Evolutionary conservation across 1,140 invertebrate species (phyloP).

Genomic region (Anastrepha ludens): DNA sequence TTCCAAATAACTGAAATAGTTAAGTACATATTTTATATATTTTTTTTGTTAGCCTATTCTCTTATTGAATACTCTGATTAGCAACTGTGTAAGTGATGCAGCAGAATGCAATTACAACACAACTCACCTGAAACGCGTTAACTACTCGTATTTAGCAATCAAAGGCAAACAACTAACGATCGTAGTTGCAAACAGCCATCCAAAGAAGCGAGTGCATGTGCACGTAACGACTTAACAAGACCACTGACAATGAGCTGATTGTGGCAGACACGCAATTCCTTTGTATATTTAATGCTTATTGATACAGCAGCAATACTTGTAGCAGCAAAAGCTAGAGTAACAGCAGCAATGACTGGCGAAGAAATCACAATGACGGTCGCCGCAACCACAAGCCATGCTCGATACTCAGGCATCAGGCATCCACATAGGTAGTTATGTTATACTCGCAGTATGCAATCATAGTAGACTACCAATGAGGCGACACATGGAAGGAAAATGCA

Average conservation of each 20-base stretch:
- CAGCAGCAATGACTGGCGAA: not conserved
- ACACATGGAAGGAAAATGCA: not conserved
- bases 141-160: constrained; percentile 48
- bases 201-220: not conserved
- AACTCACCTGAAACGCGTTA: constrained; percentile 33
- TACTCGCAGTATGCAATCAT: not conserved
- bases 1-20: not conserved
- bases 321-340: not conserved
- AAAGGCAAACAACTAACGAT: constrained; percentile 40
- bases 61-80: too few relatives aligned
- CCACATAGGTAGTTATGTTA: not conserved
- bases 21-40: too few relatives aligned
- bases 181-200: not conserved
- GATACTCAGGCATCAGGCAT: not conserved
- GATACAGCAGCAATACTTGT: constrained; percentile 15
- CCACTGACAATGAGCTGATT: constrained; percentile 45
- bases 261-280: constrained; percentile 44
- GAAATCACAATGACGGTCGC: constrained; percentile 32
- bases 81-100: not conserved
- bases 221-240: constrained; percentile 51
- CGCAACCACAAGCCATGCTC: not conserved
- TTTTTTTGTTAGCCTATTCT: too few relatives aligned
- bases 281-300: constrained; percentile 45
- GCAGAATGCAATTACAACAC: constrained; percentile 22
- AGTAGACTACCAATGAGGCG: not conserved